Percentiles rank a stretch among this genome's conserved stretches.
Evolutionary conservation across 2,797 vertebrate genomes (phyloP).

Genomic region (Forpus xanthops): DNA sequence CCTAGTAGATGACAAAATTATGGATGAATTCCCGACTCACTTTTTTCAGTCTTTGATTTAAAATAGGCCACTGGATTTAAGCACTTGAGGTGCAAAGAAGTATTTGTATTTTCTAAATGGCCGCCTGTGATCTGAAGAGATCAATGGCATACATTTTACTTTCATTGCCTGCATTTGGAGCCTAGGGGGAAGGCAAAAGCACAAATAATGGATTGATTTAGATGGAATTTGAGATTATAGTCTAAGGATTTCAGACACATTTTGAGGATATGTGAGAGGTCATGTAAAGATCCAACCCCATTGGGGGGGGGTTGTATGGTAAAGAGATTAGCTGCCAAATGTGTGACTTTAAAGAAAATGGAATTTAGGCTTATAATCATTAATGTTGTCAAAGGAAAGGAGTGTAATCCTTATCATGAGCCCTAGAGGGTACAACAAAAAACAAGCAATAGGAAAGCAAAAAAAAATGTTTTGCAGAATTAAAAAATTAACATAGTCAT

Average conservation of each 20-base stretch:
- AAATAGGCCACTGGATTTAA: not conserved
- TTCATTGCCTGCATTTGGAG: not conserved
- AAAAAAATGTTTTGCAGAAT: not conserved
- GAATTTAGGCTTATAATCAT: not conserved
- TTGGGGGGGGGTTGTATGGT: not conserved
- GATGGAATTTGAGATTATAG: not conserved
- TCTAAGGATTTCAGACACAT: not conserved
- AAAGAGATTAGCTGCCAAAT: not conserved
- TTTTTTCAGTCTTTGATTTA: not conserved
- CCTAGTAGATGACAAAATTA: not conserved
- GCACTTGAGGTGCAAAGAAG: not conserved
- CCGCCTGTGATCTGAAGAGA: constrained; percentile 7
- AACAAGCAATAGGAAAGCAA: not conserved
- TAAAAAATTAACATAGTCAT: not conserved
- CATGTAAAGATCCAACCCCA: not conserved
- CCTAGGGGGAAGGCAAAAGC: constrained; percentile 10
- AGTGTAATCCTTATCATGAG: not conserved
- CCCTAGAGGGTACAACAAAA: not conserved
- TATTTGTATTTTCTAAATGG: constrained; percentile 39
- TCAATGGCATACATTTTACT: constrained; percentile 20
- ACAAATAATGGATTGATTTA: constrained; percentile 27
- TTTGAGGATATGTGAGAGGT: not conserved
- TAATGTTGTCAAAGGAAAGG: not conserved
- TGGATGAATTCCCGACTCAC: not conserved
- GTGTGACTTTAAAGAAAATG: not conserved